These are phyloP conservation scores for Palloptera scutellata DNA, from an alignment of 2,888 invertebrate genomes.

Conservation along the genomic window DNA sequence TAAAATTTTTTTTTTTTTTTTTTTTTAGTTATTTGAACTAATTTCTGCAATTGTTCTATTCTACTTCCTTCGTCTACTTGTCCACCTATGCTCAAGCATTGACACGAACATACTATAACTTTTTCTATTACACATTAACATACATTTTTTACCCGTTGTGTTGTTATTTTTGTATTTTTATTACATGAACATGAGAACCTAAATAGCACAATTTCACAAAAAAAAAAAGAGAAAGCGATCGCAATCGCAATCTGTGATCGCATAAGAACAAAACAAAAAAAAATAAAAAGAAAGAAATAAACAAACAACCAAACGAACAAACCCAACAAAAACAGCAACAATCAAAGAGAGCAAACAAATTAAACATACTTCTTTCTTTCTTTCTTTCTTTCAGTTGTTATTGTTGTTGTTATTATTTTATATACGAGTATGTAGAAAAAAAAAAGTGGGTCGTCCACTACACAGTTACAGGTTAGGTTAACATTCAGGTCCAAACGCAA, in stretches of 20 bases:
- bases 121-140: too few relatives aligned
- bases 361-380: constrained; percentile 20
- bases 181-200: too few relatives aligned
- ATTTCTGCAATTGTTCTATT: too few relatives aligned
- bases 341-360: constrained; percentile 8
- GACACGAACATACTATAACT: too few relatives aligned
- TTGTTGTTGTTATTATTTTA: constrained; percentile 5
- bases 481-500: constrained; percentile 7
- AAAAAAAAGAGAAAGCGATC: constrained; percentile 35
- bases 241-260: constrained; percentile 7
- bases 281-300: constrained; percentile 27
- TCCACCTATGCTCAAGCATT: too few relatives aligned
- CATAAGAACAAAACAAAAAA: constrained; percentile 32
- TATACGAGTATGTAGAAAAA: too few relatives aligned
- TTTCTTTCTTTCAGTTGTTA: too few relatives aligned
- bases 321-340: constrained; percentile 12
- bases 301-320: constrained; percentile 28
- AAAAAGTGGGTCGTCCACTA: constrained; percentile 50
- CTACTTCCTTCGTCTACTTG: too few relatives aligned
- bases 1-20: too few relatives aligned
- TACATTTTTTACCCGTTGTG: too few relatives aligned
- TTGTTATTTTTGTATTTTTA: too few relatives aligned
- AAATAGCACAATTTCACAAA: constrained; percentile 2
- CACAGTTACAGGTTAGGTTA: constrained; percentile 26
- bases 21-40: too few relatives aligned